Base-by-base conservation (phyloP, 1,140 invertebrate genomes). In the Colletes latitarsis region DNA sequence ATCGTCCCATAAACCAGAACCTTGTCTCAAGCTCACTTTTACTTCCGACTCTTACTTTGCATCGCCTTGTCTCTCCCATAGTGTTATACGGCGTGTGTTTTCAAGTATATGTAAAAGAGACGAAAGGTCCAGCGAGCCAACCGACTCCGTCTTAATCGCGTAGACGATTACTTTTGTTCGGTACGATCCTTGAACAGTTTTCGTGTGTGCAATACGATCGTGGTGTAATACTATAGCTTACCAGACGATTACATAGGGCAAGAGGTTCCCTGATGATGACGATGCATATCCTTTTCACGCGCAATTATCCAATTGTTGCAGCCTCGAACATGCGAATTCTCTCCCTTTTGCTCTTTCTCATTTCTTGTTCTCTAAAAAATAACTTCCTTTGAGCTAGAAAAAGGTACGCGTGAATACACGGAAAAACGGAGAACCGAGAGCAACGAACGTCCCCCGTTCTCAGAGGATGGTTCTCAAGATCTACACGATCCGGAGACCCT, bases 121-220 rank as follows among this genome's bases (percentile, higher is more conserved):
- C 30, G 21, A 12, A 10, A 5, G 5, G 41, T 49, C 10, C 9
- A 66, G n/a, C n/a, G 43, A 30, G 17, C n/a, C 64, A 14, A 52
- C n/a, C 6, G 17, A 67, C 6, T 41, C 17, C 39, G 39, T 3
- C 6, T 41, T 10, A 15, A 70, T 8, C 49, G 5, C 12, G 6
- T 86, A 76, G 82, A 81, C 68, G 82, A 85, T 88, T 86, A 81
- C 79, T 85, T 58, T 39, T 74, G 66, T 62, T 83, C 73, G 9
- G 69, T 83, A 77, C 62, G 77, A 79, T 67, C 58, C 67, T 15
- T 57, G 19, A 53, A 69, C 64, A 39, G 63, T 68, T 69, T 30
- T 75, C 74, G 1, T 62, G 68, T 30, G 77, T 43, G 73, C 57
- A 39, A 63, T 75, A 77, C 39, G 49, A 52, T 39, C 55, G 49